These are phyloP conservation scores for Argyresthia goedartella DNA, from an alignment of 2,888 invertebrate genomes.

Conservation along the genomic window DNA sequence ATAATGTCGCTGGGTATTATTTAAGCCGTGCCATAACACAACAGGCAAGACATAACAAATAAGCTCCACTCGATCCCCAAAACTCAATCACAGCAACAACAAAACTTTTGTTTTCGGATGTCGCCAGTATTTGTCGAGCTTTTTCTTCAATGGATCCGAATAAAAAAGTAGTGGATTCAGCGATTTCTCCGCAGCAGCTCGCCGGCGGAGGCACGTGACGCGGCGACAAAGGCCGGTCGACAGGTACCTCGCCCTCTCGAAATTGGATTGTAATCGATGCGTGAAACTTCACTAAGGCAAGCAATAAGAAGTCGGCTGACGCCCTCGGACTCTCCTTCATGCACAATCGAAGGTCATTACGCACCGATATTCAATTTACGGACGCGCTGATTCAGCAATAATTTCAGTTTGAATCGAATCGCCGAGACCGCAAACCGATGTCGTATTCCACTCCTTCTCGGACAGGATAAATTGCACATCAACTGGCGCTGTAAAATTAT, in stretches of 20 bases:
- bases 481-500: background rate
- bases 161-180: slow-evolving; percentile 5
- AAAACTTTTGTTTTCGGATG: slow-evolving; percentile 3
- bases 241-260: slow-evolving; percentile 52
- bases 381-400: slow-evolving; percentile 43
- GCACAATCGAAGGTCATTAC: slow-evolving; percentile 56
- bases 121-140: slow-evolving; percentile 3
- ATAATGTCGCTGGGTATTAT: no score
- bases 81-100: slow-evolving; percentile 3
- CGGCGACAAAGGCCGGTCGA: slow-evolving; percentile 53
- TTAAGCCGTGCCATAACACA: no score
- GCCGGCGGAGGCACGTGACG: slow-evolving; percentile 42
- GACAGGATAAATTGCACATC: background rate
- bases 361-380: slow-evolving; percentile 54
- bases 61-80: background rate
- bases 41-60: no score
- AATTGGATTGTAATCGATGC: slow-evolving; percentile 66
- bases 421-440: background rate
- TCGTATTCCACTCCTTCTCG: background rate
- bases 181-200: slow-evolving; percentile 22
- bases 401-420: slow-evolving; percentile 8
- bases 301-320: slow-evolving; percentile 47
- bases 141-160: background rate
- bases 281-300: slow-evolving; percentile 42
- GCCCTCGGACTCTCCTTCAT: slow-evolving; percentile 38